Percentiles rank a stretch among this genome's conserved stretches.
phyloP scores from a whole-genome alignment of 2,113 vertebrate species.

The Scortum barcoo region DNA sequence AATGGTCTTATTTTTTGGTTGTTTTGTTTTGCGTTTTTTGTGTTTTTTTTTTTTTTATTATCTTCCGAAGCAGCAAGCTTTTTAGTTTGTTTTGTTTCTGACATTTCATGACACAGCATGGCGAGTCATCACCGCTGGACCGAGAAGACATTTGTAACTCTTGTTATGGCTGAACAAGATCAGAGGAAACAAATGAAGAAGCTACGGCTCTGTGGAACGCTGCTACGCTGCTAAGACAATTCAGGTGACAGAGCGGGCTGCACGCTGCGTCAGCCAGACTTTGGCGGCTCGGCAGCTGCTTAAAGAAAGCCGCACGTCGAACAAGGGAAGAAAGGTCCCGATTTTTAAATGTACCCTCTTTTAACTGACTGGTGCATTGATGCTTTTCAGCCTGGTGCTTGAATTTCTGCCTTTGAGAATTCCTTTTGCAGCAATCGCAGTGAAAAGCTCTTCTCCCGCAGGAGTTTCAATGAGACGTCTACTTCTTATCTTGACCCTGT shows the following conservation, averaged over 20 bases:
- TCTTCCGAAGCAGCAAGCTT: slow-evolving; percentile 1
- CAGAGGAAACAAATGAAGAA: slow-evolving; percentile 49
- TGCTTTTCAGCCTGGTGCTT: background rate
- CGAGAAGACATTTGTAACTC: slow-evolving; percentile 34
- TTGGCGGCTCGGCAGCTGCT: background rate
- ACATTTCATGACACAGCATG: slow-evolving; percentile 16
- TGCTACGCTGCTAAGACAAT: slow-evolving; percentile 27
- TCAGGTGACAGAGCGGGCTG: slow-evolving; percentile 10
- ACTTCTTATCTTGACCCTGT: slow-evolving; percentile 10
- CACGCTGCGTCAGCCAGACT: slow-evolving; percentile 21
- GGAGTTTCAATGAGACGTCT: background rate
- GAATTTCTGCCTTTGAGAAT: background rate
- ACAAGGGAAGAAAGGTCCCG: background rate
- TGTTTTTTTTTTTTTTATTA: background rate
- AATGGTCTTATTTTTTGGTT: too few relatives aligned
- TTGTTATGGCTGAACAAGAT: slow-evolving; percentile 33
- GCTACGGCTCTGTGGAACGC: background rate
- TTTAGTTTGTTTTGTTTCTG: slow-evolving; percentile 26
- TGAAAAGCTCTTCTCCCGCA: background rate
- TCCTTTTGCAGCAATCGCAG: background rate
- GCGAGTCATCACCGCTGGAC: slow-evolving; percentile 33
- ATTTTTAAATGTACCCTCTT: slow-evolving; percentile 20
- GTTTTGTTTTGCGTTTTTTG: too few relatives aligned
- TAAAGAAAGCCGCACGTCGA: background rate
- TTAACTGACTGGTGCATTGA: background rate